phyloP scores from a whole-genome alignment of 2,113 vertebrate genomes.

The Cygnus buccinator region DNA sequence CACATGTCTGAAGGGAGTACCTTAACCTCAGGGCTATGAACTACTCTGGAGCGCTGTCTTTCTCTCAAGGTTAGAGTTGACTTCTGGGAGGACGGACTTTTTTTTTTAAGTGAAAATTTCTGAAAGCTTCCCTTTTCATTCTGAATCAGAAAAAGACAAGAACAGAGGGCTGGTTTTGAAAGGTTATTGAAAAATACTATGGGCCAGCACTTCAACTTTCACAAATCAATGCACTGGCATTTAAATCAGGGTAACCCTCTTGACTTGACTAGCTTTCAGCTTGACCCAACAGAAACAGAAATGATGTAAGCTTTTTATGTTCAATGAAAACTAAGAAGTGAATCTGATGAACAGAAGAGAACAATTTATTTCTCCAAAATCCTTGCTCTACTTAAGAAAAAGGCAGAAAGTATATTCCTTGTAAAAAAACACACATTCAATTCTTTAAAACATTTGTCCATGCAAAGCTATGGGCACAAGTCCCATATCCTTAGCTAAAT shows the following conservation, averaged over 20 bases:
- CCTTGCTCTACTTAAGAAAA: neutral
- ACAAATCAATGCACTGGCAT: neutral
- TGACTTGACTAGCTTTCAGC: neutral
- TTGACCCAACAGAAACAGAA: slow-evolving; percentile 4
- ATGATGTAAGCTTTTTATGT: neutral
- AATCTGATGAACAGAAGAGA: neutral
- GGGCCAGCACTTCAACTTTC: neutral
- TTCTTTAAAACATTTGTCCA: neutral
- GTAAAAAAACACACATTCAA: neutral
- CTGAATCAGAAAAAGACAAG: neutral
- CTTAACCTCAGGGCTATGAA: neutral
- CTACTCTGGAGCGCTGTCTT: neutral
- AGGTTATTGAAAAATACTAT: neutral
- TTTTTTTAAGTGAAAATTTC: neutral
- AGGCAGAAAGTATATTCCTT: neutral
- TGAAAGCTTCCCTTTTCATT: slow-evolving; percentile 12
- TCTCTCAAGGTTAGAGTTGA: slow-evolving; percentile 14
- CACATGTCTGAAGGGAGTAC: neutral
- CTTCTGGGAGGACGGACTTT: neutral
- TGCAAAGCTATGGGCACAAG: neutral
- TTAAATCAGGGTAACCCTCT: neutral
- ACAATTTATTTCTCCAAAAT: neutral
- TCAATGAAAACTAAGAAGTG: neutral
- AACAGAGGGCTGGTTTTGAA: neutral
- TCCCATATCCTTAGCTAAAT: neutral